phyloP scores from a whole-genome alignment of 2,888 invertebrate genomes.

The Abrostola triplasia region DNA sequence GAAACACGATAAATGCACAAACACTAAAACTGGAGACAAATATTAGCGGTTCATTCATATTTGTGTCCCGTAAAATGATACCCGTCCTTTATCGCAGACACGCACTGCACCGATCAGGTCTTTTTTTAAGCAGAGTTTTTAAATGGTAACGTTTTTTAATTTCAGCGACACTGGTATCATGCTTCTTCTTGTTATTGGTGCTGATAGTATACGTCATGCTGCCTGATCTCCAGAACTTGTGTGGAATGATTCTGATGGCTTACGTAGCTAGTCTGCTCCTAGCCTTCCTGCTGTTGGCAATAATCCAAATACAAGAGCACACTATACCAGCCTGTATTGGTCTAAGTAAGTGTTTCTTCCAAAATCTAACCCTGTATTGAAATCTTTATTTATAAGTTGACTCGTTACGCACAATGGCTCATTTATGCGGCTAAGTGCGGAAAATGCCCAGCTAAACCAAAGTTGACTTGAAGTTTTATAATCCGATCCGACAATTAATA shows the following conservation, averaged over 20 bases:
- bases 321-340: conserved; percentile 47
- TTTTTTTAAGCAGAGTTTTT: not conserved
- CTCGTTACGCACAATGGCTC: too few species aligned
- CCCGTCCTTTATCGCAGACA: too few species aligned
- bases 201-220: conserved; percentile 68
- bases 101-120: too few species aligned
- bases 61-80: too few species aligned
- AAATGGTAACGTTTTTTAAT: conserved; percentile 14
- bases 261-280: conserved; percentile 68
- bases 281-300: conserved; percentile 65
- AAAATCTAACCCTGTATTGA: not conserved
- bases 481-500: too few species aligned
- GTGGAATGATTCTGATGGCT: conserved; percentile 71
- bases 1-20: too few species aligned
- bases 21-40: too few species aligned
- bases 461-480: too few species aligned
- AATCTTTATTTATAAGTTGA: not conserved
- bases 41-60: too few species aligned
- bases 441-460: too few species aligned
- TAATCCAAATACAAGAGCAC: conserved; percentile 57
- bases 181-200: conserved; percentile 67
- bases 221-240: conserved; percentile 69
- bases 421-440: too few species aligned
- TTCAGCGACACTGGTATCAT: conserved; percentile 67
- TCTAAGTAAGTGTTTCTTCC: conserved; percentile 62